These are phyloP conservation scores for Trinectes maculatus DNA, from an alignment of 2,113 vertebrate species.

Conservation along the genomic window DNA sequence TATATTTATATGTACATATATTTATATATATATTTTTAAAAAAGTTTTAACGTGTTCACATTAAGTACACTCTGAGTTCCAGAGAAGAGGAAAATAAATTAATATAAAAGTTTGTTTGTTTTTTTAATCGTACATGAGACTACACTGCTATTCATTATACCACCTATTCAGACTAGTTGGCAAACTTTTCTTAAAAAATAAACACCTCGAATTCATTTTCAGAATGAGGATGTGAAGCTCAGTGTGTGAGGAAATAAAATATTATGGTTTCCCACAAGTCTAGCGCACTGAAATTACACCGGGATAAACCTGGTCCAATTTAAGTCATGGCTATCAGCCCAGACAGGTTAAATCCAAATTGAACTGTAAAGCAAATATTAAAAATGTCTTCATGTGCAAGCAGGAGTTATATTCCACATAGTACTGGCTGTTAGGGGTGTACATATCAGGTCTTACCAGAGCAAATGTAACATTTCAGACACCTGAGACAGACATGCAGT, in stretches of 20 bases:
- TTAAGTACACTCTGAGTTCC: too few relatives aligned
- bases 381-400: not conserved
- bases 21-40: too few relatives aligned
- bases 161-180: not conserved
- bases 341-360: conserved; percentile 47
- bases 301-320: conserved; percentile 25
- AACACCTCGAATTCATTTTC: conserved; percentile 17
- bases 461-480: conserved; percentile 52
- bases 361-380: conserved; percentile 33
- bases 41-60: too few relatives aligned
- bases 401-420: conserved; percentile 4
- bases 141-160: not conserved
- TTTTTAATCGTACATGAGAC: too few relatives aligned
- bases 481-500: conserved; percentile 28
- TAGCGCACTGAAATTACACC: not conserved
- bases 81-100: too few relatives aligned
- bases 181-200: conserved; percentile 1
- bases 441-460: conserved; percentile 43
- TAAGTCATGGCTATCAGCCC: conserved; percentile 21
- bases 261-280: conserved; percentile 1
- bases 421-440: conserved; percentile 22
- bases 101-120: too few relatives aligned
- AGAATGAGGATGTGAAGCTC: not conserved
- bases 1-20: too few relatives aligned
- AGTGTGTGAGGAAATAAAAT: conserved; percentile 12